A percentile compares a stretch with the other conserved stretches of the same genome.
Evolutionary conservation across 2,113 vertebrate species (phyloP).

Genomic region (Muntiacus muntjak): DNA sequence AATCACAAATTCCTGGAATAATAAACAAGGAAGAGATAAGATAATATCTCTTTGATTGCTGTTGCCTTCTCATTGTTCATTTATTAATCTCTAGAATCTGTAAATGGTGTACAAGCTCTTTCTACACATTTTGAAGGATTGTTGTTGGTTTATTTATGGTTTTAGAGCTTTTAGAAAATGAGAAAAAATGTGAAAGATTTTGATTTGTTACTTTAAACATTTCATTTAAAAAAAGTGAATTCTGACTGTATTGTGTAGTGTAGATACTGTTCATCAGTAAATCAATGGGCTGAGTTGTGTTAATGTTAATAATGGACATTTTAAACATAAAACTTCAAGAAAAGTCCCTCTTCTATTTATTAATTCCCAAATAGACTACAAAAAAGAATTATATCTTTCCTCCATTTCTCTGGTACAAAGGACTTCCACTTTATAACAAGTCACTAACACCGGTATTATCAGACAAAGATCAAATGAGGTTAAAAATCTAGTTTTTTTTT

Average conservation of each 20-base stretch:
- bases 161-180: not conserved
- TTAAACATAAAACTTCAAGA: not conserved
- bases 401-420: not conserved
- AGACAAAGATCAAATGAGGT: not conserved
- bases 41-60: slow-evolving; percentile 29
- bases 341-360: not conserved
- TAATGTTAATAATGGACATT: not conserved
- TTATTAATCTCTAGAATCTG: slow-evolving; percentile 23
- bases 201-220: not conserved
- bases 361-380: not conserved
- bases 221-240: not conserved
- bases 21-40: not conserved
- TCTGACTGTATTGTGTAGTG: not conserved
- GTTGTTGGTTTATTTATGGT: not conserved
- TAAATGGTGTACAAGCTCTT: not conserved
- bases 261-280: not conserved
- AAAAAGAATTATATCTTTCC: not conserved
- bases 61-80: not conserved
- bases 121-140: not conserved
- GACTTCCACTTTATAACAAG: not conserved
- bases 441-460: not conserved
- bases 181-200: not conserved
- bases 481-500: not conserved
- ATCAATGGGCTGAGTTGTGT: not conserved
- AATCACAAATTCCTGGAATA: slow-evolving; percentile 49